Conservation (phyloP, 2,888 invertebrate genomes). For the Steinernema hermaphroditum region DNA sequence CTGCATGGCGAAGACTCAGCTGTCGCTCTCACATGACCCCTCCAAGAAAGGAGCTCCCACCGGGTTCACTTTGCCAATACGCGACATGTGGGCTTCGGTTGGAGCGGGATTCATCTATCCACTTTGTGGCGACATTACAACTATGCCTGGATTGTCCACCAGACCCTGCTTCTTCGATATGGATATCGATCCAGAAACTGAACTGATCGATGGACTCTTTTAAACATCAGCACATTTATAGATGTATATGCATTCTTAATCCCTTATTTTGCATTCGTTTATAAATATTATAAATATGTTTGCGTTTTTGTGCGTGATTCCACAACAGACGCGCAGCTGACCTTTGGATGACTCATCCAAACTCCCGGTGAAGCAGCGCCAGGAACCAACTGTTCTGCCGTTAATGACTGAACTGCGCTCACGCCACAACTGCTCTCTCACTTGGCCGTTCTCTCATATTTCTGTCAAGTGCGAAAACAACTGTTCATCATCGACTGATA, state of each 20-base stretch:
- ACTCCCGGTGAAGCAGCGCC: not conserved
- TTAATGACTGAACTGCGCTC: not conserved
- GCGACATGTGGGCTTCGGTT: slow-evolving; percentile 84
- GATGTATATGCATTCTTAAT: not conserved
- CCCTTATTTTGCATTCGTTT: too few species aligned
- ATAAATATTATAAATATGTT: too few species aligned
- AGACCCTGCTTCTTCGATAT: slow-evolving; percentile 95
- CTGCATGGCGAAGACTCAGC: slow-evolving; percentile 97
- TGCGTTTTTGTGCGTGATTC: too few species aligned
- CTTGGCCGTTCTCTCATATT: not conserved
- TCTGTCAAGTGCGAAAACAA: slow-evolving; percentile 7
- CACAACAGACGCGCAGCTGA: not conserved
- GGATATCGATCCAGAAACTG: slow-evolving; percentile 85
- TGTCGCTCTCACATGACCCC: slow-evolving; percentile 88
- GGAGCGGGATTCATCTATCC: slow-evolving; percentile 95
- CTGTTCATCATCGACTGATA: not conserved
- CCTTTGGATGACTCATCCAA: slow-evolving; percentile 10
- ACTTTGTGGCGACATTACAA: slow-evolving; percentile 82
- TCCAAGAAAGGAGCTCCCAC: slow-evolving; percentile 87
- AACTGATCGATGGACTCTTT: slow-evolving; percentile 90
- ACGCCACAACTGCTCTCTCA: not conserved
- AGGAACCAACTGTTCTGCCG: not conserved
- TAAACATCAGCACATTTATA: slow-evolving; percentile 69
- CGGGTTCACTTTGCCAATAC: slow-evolving; percentile 81
- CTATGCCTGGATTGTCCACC: slow-evolving; percentile 94